Evolutionary conservation across 37 sponge, comb jelly and placozoan species (phyloP).

Genomic region (Geodia barretti): DNA sequence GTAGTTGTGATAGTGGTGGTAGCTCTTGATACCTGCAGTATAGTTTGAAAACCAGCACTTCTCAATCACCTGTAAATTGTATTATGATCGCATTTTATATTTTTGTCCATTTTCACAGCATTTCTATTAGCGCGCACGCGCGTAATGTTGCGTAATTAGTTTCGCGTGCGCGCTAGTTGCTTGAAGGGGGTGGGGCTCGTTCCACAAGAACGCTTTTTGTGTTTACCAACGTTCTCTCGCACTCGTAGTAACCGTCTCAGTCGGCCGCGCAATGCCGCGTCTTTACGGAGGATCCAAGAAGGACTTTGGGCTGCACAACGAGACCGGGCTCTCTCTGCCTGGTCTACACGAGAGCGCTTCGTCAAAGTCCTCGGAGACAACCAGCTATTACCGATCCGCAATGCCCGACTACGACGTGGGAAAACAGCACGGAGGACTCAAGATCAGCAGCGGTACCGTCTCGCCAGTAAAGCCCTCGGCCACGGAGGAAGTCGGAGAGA

Average conservation of each 20-base stretch:
- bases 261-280: too few relatives aligned
- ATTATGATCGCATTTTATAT: too few relatives aligned
- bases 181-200: not conserved
- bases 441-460: not conserved
- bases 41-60: too few relatives aligned
- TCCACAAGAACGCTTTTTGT: not conserved
- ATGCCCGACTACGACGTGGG: not conserved
- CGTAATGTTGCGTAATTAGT: not conserved
- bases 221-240: not conserved
- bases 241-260: not conserved
- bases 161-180: not conserved
- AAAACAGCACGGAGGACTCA: not conserved
- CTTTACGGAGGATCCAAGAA: conserved; percentile 1
- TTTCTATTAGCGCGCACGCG: not conserved
- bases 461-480: not conserved
- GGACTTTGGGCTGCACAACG: not conserved
- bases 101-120: too few relatives aligned
- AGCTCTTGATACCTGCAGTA: too few relatives aligned
- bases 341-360: not conserved
- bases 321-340: too few relatives aligned
- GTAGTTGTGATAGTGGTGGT: too few relatives aligned
- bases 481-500: not conserved
- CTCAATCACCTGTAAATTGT: too few relatives aligned
- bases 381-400: not conserved
- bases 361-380: not conserved